Conservation (phyloP, 2,797 vertebrate genomes). For the Falco concolor region DNA sequence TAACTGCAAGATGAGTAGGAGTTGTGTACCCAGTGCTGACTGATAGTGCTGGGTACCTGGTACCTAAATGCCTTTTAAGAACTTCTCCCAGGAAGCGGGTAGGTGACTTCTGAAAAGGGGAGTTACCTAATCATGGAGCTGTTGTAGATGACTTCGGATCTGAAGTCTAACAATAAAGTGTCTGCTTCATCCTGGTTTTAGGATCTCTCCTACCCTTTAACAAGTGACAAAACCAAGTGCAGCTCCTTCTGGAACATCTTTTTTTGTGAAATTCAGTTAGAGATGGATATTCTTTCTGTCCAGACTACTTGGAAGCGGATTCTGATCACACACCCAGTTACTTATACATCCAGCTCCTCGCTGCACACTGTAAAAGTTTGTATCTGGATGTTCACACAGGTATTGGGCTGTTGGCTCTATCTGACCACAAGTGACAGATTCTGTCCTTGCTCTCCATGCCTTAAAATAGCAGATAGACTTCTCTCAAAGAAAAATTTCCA, state of each 20-base stretch:
- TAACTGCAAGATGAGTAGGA: background rate
- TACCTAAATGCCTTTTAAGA: background rate
- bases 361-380: background rate
- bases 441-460: background rate
- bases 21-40: background rate
- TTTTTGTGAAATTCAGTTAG: background rate
- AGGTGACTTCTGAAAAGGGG: background rate
- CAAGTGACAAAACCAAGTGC: background rate
- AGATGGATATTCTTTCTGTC: background rate
- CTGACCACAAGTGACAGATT: background rate
- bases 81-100: background rate
- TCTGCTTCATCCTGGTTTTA: background rate
- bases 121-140: background rate
- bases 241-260: background rate
- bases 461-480: background rate
- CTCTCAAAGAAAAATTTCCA: background rate
- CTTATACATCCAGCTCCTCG: background rate
- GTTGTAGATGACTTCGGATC: background rate
- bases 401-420: background rate
- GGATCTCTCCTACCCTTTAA: background rate
- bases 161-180: background rate
- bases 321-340: background rate
- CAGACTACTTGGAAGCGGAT: background rate
- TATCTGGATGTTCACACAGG: background rate
- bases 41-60: background rate